These are phyloP conservation scores for Spheniscus mendiculus DNA, from an alignment of 2,113 vertebrate genomes.

Conservation along the genomic window DNA sequence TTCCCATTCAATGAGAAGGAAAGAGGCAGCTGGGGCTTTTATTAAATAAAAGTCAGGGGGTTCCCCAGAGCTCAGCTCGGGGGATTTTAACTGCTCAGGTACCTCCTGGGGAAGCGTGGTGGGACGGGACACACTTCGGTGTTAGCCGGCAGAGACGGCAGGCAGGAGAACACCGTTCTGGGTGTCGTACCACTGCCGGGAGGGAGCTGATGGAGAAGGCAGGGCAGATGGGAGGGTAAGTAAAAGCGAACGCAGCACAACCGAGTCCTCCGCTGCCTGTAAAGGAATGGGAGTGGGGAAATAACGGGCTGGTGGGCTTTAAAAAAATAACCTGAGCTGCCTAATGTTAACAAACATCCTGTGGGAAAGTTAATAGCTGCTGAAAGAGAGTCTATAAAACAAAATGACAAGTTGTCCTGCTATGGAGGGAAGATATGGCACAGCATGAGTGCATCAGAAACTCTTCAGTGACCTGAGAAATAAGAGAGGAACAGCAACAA, in stretches of 20 bases:
- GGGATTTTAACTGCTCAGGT: not conserved
- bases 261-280: accelerated
- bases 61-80: not conserved
- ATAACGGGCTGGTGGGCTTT: not conserved
- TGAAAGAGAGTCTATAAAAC: not conserved
- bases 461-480: not conserved
- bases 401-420: not conserved
- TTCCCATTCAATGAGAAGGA: not conserved
- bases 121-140: accelerated
- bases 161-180: not conserved
- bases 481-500: not conserved
- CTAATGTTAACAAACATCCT: not conserved
- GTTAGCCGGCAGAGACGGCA: not conserved
- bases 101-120: accelerated
- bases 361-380: not conserved
- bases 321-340: not conserved
- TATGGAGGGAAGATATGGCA: accelerated
- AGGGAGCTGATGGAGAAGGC: not conserved
- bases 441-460: not conserved
- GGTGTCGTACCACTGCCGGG: accelerated
- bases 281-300: not conserved
- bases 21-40: accelerated
- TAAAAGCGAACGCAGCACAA: accelerated
- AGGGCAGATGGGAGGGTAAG: not conserved
- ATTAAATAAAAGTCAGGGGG: not conserved